Conservation (phyloP, 2,888 invertebrate genomes). For the Leucoma salicis region DNA sequence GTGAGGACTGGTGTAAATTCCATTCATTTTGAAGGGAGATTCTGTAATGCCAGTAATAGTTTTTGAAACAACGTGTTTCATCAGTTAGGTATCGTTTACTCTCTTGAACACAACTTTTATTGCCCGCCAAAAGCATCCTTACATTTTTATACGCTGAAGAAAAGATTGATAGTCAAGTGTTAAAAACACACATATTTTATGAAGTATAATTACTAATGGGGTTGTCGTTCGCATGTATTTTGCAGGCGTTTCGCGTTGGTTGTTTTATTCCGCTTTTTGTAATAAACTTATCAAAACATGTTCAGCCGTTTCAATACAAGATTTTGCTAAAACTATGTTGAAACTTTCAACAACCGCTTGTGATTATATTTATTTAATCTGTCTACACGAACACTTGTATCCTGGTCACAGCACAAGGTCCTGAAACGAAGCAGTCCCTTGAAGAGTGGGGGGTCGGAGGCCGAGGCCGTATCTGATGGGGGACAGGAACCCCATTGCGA, state of each 20-base stretch:
- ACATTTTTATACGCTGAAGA: too few relatives aligned
- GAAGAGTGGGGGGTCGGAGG: slow-evolving; percentile 68
- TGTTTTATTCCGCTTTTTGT: too few relatives aligned
- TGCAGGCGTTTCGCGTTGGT: not conserved
- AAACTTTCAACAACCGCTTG: slow-evolving; percentile 13
- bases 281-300: too few relatives aligned
- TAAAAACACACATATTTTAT: too few relatives aligned
- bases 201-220: not conserved
- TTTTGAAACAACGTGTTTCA: too few relatives aligned
- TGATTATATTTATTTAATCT: slow-evolving; percentile 21
- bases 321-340: not conserved
- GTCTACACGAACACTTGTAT: slow-evolving; percentile 35
- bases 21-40: too few relatives aligned
- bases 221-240: not conserved
- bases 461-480: slow-evolving; percentile 57
- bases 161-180: too few relatives aligned
- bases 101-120: too few relatives aligned
- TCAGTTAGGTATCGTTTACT: too few relatives aligned
- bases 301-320: not conserved
- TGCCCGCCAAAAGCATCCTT: too few relatives aligned
- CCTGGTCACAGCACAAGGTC: slow-evolving; percentile 58
- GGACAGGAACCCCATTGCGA: slow-evolving; percentile 54
- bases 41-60: too few relatives aligned
- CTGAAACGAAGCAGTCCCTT: slow-evolving; percentile 64
- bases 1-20: too few relatives aligned